A percentile compares a stretch with the other conserved stretches of the same genome.
Evolutionary conservation across 2,113 vertebrate species (phyloP).

Genomic region (Cercocebus atys): DNA sequence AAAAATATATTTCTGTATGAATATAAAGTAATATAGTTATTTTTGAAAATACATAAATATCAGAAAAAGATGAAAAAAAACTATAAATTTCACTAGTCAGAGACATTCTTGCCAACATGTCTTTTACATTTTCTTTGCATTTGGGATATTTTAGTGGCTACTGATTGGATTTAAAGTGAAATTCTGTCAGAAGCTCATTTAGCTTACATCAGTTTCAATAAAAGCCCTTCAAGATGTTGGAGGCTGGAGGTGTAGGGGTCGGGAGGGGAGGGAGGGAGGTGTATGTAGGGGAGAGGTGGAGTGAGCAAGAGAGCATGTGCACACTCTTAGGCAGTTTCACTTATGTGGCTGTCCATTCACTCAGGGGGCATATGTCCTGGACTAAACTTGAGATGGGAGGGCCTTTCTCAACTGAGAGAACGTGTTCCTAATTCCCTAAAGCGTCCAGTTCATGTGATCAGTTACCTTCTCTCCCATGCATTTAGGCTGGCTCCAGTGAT

Average conservation of each 20-base stretch:
- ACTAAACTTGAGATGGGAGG: not conserved
- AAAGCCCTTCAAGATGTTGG: not conserved
- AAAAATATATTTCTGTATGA: not conserved
- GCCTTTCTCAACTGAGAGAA: not conserved
- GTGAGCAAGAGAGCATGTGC: not conserved
- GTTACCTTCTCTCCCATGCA: not conserved
- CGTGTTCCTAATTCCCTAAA: not conserved
- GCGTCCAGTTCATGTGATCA: fast-evolving
- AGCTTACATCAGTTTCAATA: not conserved
- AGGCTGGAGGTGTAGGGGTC: not conserved
- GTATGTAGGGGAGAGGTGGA: not conserved
- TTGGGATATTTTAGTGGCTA: not conserved
- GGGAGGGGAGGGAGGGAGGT: not conserved
- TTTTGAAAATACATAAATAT: not conserved
- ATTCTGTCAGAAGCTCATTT: too few relatives aligned
- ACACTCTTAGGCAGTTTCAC: not conserved
- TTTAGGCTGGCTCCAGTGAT: not conserved
- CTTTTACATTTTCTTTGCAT: not conserved
- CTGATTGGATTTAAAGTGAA: not conserved
- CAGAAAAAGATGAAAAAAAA: not conserved
- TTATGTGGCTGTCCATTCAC: fast-evolving
- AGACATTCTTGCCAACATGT: not conserved
- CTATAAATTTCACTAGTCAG: not conserved
- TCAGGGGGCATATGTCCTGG: fast-evolving
- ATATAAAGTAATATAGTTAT: not conserved